Conservation (phyloP, 2,113 vertebrate genomes). For the Chamaetylas fuelleborni region DNA sequence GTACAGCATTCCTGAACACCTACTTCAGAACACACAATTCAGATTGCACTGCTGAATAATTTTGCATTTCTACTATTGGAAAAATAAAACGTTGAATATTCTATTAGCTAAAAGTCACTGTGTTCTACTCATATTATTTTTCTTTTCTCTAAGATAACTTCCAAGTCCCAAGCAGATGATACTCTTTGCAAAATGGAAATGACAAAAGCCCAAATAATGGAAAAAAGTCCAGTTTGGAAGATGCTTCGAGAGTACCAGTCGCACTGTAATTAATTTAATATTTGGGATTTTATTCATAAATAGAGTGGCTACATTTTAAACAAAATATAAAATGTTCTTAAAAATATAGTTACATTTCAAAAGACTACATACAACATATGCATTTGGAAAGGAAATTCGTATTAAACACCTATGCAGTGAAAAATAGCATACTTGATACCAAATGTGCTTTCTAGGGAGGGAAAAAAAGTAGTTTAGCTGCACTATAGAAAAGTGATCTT, state of each 20-base stretch:
- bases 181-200: constrained; percentile 78
- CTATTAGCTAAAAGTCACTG: neutral
- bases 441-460: neutral
- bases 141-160: constrained; percentile 79
- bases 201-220: constrained; percentile 80
- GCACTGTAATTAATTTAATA: constrained; percentile 21
- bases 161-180: constrained; percentile 79
- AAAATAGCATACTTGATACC: neutral
- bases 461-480: neutral
- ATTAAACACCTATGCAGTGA: constrained; percentile 1
- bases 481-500: neutral
- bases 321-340: constrained; percentile 28
- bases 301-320: constrained; percentile 13
- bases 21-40: neutral
- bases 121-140: neutral
- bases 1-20: neutral
- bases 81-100: neutral
- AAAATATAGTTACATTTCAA: constrained; percentile 16
- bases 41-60: neutral
- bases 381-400: neutral
- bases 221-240: constrained; percentile 85
- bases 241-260: constrained; percentile 76
- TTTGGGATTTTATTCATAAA: constrained; percentile 33
- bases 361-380: neutral
- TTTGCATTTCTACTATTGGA: neutral